A percentile compares a stretch with the other conserved stretches of the same genome.
Evolutionary conservation across 2,113 vertebrate species (phyloP).

Genomic region (Leptocoma aspasia): DNA sequence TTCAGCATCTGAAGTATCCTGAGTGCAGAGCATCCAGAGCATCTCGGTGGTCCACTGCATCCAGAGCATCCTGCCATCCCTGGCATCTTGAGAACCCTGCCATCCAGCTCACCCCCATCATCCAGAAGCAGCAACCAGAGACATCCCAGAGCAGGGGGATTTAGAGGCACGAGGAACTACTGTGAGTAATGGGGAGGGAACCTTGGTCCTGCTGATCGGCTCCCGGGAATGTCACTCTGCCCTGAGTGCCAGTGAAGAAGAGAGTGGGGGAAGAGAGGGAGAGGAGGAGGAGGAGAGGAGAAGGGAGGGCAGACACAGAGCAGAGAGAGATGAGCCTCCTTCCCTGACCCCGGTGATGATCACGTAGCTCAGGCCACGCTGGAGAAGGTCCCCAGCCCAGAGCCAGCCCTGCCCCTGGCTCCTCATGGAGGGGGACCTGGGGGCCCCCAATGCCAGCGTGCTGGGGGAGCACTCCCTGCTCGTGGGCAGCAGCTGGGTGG

Average conservation of each 20-base stretch:
- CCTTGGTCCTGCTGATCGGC: background rate
- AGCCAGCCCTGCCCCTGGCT: background rate
- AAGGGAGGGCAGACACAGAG: background rate
- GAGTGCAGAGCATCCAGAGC: background rate
- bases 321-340: background rate
- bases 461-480: constrained; percentile 35
- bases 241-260: background rate
- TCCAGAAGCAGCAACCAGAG: background rate
- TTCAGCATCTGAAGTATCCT: background rate
- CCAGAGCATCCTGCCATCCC: background rate
- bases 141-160: background rate
- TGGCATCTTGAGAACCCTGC: background rate
- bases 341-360: background rate
- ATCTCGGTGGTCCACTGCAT: background rate
- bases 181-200: constrained; percentile 16
- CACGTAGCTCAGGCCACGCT: background rate
- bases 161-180: background rate
- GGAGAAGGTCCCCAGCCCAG: background rate
- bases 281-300: background rate
- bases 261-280: background rate
- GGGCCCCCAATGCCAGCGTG: constrained; percentile 4
- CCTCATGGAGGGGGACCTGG: constrained; percentile 28
- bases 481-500: constrained; percentile 79
- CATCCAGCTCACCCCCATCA: background rate
- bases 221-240: background rate